Evolutionary conservation across 2,797 vertebrate species (phyloP), one percentile per base, ranked within the genome.

Genomic region (Triplophysa yarkandensis): DNA sequence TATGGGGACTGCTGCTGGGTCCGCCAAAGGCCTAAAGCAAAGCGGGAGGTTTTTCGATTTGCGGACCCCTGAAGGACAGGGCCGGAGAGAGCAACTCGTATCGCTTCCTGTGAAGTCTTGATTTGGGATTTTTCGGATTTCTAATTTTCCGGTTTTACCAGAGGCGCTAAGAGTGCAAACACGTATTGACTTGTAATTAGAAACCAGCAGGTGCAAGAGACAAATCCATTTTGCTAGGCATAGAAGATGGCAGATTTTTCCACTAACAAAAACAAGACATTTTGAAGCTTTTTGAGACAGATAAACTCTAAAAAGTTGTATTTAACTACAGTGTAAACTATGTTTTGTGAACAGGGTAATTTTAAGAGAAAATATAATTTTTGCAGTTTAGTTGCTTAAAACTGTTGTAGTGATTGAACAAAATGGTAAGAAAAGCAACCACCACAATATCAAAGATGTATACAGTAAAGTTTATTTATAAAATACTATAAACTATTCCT

Each of bases 121-220:
- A 65, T 64, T 55, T 65, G 19, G 5, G 32, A 71, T 30, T 46
- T 71, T 36, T 14, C 23, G 8, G 17, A n/a, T 58, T 30, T 58
- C 55, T 58, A 3, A 17, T 16, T 55, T 43, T 44, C 48, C 23
- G 34, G 48, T 60, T 43, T 54, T 48, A 64, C 71, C 54, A 17
- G 13, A 64, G 60, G 46, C 8, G 7, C 25, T 16, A 70, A 41
- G 23, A 27, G 34, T 44, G 23, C 27, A 43, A 58, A 70, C 25
- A 32, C 25, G n/a, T 11, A 55, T 9, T 13, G 9, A 11, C 21
- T 54, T 13, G 21, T 13, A 13, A 62, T 62, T 62, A 62, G 36
- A 32, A 28, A 58, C 16, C 55, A 58, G 28, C 55, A 58, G 55
- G 55, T 58, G 28, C n/a, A n/a, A 32, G 17, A 32, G 28, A 30